Conservation (phyloP, 2,888 invertebrate genomes). For the Pyrgus malvae region DNA sequence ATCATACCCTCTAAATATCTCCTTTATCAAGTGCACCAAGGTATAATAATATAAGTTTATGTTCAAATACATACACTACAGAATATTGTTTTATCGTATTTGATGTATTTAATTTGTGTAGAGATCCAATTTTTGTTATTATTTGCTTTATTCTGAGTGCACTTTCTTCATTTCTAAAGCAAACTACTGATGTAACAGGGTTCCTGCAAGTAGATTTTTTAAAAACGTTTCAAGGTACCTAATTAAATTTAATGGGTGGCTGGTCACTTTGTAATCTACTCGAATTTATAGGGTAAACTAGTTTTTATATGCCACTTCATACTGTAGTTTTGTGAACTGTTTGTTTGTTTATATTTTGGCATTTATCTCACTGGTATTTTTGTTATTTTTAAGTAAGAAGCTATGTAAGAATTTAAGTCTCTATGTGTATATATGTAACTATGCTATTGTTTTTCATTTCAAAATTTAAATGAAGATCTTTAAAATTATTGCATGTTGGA, state of each 20-base stretch:
- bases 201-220: constrained; percentile 34
- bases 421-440: constrained; percentile 30
- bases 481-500: constrained; percentile 9
- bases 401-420: constrained; percentile 27
- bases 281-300: constrained; percentile 41
- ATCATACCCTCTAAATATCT: constrained; percentile 90
- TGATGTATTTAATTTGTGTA: constrained; percentile 31
- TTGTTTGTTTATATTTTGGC: constrained; percentile 39
- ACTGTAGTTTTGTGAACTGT: constrained; percentile 36
- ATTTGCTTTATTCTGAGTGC: constrained; percentile 35
- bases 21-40: constrained; percentile 57
- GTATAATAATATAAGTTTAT: constrained; percentile 27
- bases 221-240: constrained; percentile 11
- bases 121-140: constrained; percentile 29
- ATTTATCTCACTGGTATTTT: constrained; percentile 38
- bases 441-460: constrained; percentile 18
- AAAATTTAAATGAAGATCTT: constrained; percentile 25
- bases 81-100: constrained; percentile 29
- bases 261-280: constrained; percentile 34
- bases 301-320: constrained; percentile 35
- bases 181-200: constrained; percentile 37
- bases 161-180: constrained; percentile 27
- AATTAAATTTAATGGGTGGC: constrained; percentile 29
- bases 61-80: constrained; percentile 21
- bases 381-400: constrained; percentile 28